Conservation (phyloP, 2,797 vertebrate genomes). For the Peromyscus melanophrys region DNA sequence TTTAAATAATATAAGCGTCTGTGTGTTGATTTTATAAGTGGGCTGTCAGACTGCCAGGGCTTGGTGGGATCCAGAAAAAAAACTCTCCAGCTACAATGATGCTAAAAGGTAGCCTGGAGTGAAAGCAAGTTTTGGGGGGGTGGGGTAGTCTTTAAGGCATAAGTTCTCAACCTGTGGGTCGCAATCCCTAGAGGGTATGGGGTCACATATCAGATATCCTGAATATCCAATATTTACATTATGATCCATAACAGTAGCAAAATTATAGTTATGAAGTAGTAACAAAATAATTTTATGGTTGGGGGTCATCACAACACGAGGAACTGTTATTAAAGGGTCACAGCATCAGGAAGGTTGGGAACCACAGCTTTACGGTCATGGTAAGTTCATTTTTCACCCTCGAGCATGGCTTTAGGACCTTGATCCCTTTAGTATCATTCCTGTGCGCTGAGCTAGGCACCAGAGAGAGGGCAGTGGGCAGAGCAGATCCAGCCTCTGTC, state of each 20-base stretch:
- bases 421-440: neutral
- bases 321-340: neutral
- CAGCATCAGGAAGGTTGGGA: neutral
- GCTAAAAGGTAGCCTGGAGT: neutral
- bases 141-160: neutral
- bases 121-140: neutral
- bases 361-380: neutral
- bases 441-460: neutral
- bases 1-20: too few species aligned
- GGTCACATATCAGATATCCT: neutral
- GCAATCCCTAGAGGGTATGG: neutral
- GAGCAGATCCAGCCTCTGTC: neutral
- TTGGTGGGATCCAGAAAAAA: too few species aligned
- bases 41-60: too few species aligned
- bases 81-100: too few species aligned
- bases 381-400: neutral
- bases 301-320: neutral
- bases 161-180: neutral
- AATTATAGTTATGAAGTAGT: neutral
- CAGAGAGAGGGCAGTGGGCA: neutral
- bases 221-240: neutral
- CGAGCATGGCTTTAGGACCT: slow-evolving; percentile 7
- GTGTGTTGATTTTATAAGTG: too few species aligned
- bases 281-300: neutral
- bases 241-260: neutral